Evolutionary conservation across 2,888 invertebrate species (phyloP).

Genomic region (Esperia sulphurella): DNA sequence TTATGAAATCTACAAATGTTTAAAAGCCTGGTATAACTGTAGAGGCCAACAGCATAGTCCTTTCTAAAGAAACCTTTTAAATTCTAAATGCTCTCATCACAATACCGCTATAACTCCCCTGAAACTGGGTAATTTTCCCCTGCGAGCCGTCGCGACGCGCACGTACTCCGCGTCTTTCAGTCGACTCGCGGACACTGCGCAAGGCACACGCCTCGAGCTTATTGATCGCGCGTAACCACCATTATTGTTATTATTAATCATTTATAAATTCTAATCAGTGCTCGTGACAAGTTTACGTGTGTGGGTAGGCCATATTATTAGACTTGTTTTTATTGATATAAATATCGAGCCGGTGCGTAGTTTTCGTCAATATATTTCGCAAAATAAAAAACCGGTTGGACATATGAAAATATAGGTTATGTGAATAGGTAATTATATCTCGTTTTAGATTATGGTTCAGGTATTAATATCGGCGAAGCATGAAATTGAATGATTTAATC

Average conservation of each 20-base stretch:
- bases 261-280: slow-evolving; percentile 15
- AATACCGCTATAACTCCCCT: slow-evolving; percentile 27
- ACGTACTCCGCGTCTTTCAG: slow-evolving; percentile 34
- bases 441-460: background rate
- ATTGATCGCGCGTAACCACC: slow-evolving; percentile 32
- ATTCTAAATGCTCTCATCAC: too few relatives aligned
- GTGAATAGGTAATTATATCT: too few relatives aligned
- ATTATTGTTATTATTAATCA: background rate
- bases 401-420: too few relatives aligned
- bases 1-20: too few relatives aligned
- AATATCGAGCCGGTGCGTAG: background rate
- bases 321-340: background rate
- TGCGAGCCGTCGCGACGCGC: slow-evolving; percentile 33
- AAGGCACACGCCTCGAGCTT: slow-evolving; percentile 25
- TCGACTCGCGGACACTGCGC: slow-evolving; percentile 36
- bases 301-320: background rate
- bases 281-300: background rate
- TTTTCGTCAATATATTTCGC: background rate
- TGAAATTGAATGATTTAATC: background rate
- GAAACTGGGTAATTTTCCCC: slow-evolving; percentile 44
- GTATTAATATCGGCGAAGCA: background rate
- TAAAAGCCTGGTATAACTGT: too few relatives aligned
- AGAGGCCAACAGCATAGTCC: too few relatives aligned
- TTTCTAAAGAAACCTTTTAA: too few relatives aligned
- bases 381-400: background rate